Percentiles rank a stretch among this genome's conserved stretches.
phyloP scores from a whole-genome alignment of 2,113 vertebrate species.

The Nesogale talazaci region DNA sequence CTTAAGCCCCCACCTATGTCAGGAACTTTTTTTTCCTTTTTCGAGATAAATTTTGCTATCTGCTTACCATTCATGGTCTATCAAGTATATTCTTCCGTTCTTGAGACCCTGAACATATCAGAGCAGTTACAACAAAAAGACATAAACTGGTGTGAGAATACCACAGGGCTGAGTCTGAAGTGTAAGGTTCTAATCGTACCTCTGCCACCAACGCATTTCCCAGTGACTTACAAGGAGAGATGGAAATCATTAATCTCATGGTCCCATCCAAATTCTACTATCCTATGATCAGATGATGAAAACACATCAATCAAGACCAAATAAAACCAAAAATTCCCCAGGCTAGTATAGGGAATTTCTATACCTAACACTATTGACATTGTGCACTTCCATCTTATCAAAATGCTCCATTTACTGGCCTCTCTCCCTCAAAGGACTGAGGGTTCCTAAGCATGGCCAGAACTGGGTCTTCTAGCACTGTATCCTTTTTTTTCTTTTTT shows the following conservation, averaged over 20 bases:
- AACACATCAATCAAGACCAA: background rate
- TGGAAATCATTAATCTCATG: background rate
- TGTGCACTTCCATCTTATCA: background rate
- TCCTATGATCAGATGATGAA: background rate
- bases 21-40: no score
- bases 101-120: no score
- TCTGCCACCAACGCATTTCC: background rate
- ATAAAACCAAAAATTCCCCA: background rate
- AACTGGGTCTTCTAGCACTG: background rate
- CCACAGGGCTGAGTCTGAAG: background rate
- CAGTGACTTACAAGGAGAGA: background rate
- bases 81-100: no score
- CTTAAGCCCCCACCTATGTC: no score
- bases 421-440: background rate
- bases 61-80: no score
- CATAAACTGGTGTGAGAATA: background rate
- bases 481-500: no score
- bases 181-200: background rate
- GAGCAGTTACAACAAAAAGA: no score
- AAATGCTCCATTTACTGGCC: background rate
- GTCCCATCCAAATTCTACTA: background rate
- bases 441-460: background rate
- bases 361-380: background rate
- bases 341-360: background rate
- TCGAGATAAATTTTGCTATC: no score